Percentiles rank a stretch among this genome's conserved stretches.
These are phyloP conservation scores for Acrocera orbiculus DNA, from an alignment of 2,888 invertebrate genomes.

Conservation along the genomic window DNA sequence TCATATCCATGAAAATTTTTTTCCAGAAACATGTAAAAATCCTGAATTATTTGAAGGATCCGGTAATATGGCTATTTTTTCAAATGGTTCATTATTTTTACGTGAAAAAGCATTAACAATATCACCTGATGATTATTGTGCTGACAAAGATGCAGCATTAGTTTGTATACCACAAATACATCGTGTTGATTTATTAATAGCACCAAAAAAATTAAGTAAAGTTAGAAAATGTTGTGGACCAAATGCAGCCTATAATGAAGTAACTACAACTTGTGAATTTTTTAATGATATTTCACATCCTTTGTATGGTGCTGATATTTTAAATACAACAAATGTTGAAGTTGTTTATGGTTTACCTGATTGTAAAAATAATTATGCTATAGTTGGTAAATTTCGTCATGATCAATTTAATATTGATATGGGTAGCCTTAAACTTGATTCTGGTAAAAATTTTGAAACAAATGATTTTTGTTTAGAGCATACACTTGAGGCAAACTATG, in stretches of 20 bases:
- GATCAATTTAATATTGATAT: slow-evolving; percentile 33
- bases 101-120: slow-evolving; percentile 33
- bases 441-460: slow-evolving; percentile 21
- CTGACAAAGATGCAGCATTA: slow-evolving; percentile 45
- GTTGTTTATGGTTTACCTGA: slow-evolving; percentile 37
- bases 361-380: slow-evolving; percentile 37
- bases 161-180: slow-evolving; percentile 37
- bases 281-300: slow-evolving; percentile 19
- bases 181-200: slow-evolving; percentile 15
- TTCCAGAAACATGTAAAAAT: slow-evolving; percentile 25
- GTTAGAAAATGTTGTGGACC: slow-evolving; percentile 55
- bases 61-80: slow-evolving; percentile 34
- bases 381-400: slow-evolving; percentile 38
- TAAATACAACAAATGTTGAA: slow-evolving; percentile 24
- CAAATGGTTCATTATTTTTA: slow-evolving; percentile 45
- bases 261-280: slow-evolving; percentile 32
- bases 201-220: slow-evolving; percentile 19
- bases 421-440: slow-evolving; percentile 37
- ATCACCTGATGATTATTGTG: slow-evolving; percentile 45
- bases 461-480: slow-evolving; percentile 17
- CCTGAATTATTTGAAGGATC: slow-evolving; percentile 23
- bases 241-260: slow-evolving; percentile 42
- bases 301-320: slow-evolving; percentile 9
- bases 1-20: slow-evolving; percentile 26
- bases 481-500: slow-evolving; percentile 6